These are phyloP conservation scores for Cricetomys ansorgei DNA, from an alignment of 2,113 vertebrate species.

Conservation along the genomic window DNA sequence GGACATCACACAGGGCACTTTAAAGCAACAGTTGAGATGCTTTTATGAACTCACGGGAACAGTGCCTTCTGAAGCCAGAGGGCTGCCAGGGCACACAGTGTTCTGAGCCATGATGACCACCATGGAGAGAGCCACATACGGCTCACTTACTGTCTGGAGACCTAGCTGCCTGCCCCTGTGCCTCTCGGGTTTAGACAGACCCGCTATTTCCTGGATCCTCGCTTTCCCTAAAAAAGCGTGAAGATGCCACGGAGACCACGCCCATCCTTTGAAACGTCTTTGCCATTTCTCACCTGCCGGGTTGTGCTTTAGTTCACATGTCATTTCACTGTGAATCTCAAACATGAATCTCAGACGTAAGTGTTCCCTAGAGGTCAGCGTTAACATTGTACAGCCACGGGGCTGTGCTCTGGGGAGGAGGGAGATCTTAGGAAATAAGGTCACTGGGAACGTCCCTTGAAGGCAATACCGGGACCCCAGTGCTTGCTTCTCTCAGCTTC, in stretches of 20 bases:
- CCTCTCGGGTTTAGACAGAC: background rate
- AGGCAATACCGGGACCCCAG: background rate
- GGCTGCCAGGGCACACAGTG: rapidly evolving
- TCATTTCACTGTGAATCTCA: background rate
- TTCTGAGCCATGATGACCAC: background rate
- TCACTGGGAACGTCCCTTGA: background rate
- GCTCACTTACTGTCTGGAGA: background rate
- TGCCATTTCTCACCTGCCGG: background rate
- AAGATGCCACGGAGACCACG: background rate
- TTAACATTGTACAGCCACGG: background rate
- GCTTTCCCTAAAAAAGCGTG: background rate
- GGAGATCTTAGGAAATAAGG: background rate
- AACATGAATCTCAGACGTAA: too few species aligned
- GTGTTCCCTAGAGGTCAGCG: background rate
- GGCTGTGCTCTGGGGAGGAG: background rate
- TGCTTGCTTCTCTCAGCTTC: background rate
- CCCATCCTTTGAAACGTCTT: background rate
- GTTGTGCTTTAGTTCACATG: background rate
- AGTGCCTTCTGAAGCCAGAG: background rate
- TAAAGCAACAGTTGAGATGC: background rate
- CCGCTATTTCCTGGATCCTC: background rate
- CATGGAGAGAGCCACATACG: background rate
- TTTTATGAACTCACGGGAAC: background rate
- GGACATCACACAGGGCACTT: background rate
- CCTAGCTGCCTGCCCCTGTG: background rate